These are phyloP conservation scores for Antechinus stuartii DNA, from an alignment of 2,113 vertebrate species.

Conservation along the genomic window DNA sequence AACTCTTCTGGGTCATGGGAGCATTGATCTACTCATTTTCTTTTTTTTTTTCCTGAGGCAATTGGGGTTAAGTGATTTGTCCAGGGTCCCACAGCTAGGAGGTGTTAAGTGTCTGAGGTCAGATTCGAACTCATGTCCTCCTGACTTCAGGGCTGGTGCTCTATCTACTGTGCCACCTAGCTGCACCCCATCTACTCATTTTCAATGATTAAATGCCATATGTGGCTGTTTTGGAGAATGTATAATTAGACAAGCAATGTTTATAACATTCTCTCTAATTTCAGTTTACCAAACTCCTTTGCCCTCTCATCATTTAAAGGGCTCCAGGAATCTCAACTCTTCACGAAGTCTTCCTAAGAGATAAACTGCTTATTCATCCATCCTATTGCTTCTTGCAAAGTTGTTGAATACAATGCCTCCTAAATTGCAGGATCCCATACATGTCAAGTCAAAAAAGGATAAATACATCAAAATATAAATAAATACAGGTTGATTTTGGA, in stretches of 20 bases:
- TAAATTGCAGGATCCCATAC: slow-evolving; percentile 59
- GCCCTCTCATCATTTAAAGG: neutral
- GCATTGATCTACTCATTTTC: neutral
- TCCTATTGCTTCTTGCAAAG: neutral
- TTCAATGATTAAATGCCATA: neutral
- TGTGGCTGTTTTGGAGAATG: too few species aligned
- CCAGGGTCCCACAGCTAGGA: too few species aligned
- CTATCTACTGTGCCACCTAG: too few species aligned
- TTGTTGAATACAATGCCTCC: slow-evolving; percentile 29
- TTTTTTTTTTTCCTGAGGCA: too few species aligned
- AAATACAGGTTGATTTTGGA: slow-evolving; percentile 77
- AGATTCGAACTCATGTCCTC: too few species aligned
- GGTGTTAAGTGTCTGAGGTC: too few species aligned
- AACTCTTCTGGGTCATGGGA: neutral
- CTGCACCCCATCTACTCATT: neutral
- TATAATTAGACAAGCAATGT: neutral
- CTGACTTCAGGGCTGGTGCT: too few species aligned
- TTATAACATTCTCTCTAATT: neutral
- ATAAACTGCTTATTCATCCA: neutral
- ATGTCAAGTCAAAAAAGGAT: slow-evolving; percentile 65
- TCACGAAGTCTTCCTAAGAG: neutral
- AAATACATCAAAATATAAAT: slow-evolving; percentile 78
- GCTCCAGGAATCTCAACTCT: slow-evolving; percentile 26
- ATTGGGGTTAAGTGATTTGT: too few species aligned
- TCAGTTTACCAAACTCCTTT: neutral